Conservation (phyloP, 2,888 invertebrate genomes). For the Limnephilus marmoratus region DNA sequence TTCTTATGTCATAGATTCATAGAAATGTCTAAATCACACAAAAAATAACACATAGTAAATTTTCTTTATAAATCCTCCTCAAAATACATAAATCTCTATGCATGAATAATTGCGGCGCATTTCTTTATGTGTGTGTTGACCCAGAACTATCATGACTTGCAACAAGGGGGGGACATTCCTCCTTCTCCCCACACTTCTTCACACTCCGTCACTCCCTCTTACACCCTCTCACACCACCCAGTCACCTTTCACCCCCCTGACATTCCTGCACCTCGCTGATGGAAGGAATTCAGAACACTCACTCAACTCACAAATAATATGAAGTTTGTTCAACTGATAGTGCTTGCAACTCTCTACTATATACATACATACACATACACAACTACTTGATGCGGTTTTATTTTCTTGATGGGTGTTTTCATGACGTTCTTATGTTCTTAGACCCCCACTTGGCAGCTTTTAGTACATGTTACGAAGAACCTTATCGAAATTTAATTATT, state of each 20-base stretch:
- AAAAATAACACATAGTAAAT: background rate
- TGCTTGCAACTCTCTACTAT: background rate
- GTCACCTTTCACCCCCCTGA: background rate
- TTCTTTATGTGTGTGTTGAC: background rate
- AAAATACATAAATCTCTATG: background rate
- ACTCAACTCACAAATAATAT: background rate
- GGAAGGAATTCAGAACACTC: slow-evolving; percentile 4
- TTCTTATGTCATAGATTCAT: background rate
- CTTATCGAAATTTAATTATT: too few species aligned
- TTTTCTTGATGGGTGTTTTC: background rate
- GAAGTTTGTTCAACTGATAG: background rate
- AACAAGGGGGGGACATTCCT: slow-evolving; percentile 9
- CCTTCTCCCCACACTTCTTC: background rate
- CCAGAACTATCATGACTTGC: slow-evolving; percentile 15
- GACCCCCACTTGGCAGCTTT: background rate
- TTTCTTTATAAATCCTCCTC: background rate
- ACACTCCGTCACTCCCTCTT: background rate
- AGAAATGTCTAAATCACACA: background rate
- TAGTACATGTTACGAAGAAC: background rate
- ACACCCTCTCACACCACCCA: background rate
- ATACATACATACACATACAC: background rate
- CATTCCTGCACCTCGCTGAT: slow-evolving; percentile 10
- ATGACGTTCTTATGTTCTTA: background rate
- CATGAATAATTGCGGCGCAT: background rate
- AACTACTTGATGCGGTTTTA: background rate